These are phyloP conservation scores for Stigmatopora argus DNA, from an alignment of 2,113 vertebrate genomes.

Conservation along the genomic window DNA sequence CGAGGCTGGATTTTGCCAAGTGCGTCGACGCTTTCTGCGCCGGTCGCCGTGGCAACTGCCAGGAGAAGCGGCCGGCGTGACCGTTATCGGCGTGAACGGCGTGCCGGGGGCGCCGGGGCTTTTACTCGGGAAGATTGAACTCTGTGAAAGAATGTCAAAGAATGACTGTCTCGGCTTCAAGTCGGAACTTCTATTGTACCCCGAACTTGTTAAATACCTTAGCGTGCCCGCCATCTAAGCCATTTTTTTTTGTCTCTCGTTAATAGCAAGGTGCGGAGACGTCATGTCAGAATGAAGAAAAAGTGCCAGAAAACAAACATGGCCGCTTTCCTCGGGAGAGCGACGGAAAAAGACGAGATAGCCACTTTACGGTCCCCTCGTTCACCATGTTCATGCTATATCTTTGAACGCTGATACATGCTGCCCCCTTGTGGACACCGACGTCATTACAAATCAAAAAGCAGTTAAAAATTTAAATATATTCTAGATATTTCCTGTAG, in stretches of 20 bases:
- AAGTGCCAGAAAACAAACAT: not conserved
- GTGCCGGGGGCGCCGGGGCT: not conserved
- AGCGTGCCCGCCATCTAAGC: not conserved
- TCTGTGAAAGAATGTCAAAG: not conserved
- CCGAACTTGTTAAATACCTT: not conserved
- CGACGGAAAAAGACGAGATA: not conserved
- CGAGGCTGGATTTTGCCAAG: not conserved
- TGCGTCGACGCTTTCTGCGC: not conserved
- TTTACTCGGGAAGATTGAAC: not conserved
- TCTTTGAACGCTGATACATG: not conserved
- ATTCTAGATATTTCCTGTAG: too few relatives aligned
- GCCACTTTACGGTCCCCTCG: not conserved
- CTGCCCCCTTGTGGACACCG: not conserved
- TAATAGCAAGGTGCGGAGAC: not conserved
- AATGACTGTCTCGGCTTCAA: too few relatives aligned
- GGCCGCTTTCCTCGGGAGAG: not conserved
- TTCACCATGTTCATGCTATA: not conserved
- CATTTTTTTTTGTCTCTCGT: not conserved
- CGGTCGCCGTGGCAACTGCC: constrained; percentile 1
- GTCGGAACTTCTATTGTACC: too few relatives aligned
- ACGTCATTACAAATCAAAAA: not conserved
- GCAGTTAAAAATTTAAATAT: too few relatives aligned
- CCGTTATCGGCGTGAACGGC: not conserved
- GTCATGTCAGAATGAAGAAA: not conserved
- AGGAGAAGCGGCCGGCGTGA: not conserved